These are phyloP conservation scores for Copsychus sechellarum DNA, from an alignment of 2,113 vertebrate species.

Conservation along the genomic window DNA sequence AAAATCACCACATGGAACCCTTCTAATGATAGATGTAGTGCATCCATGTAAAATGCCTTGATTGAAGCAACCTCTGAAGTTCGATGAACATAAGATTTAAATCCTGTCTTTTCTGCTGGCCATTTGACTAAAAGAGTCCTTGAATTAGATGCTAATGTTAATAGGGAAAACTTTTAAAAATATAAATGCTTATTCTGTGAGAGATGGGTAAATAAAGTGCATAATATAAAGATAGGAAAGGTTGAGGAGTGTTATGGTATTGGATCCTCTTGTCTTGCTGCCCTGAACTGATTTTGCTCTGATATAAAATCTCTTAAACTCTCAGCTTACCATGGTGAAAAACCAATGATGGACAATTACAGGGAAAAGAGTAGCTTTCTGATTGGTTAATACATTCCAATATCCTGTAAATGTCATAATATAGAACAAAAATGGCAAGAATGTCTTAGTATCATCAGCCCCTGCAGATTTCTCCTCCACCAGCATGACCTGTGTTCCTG, in stretches of 20 bases:
- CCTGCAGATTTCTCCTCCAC: not conserved
- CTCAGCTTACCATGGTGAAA: not conserved
- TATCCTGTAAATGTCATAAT: not conserved
- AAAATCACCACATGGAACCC: not conserved
- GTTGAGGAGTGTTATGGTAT: not conserved
- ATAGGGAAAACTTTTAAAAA: not conserved
- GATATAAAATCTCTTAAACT: not conserved
- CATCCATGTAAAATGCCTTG: not conserved
- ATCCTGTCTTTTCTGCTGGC: not conserved
- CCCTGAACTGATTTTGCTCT: not conserved
- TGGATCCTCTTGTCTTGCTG: not conserved
- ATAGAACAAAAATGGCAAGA: not conserved
- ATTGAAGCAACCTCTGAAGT: not conserved
- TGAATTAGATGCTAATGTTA: not conserved
- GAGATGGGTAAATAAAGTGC: not conserved
- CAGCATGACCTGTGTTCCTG: not conserved
- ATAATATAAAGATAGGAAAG: not conserved
- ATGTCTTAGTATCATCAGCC: not conserved
- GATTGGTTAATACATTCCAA: not conserved
- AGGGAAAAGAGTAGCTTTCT: not conserved
- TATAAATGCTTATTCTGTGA: not conserved
- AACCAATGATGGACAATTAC: not conserved
- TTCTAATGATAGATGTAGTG: not conserved
- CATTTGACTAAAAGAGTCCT: not conserved
- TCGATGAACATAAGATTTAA: not conserved